Conservation (phyloP, 2,797 vertebrate genomes). For the Ataeniobius toweri region DNA sequence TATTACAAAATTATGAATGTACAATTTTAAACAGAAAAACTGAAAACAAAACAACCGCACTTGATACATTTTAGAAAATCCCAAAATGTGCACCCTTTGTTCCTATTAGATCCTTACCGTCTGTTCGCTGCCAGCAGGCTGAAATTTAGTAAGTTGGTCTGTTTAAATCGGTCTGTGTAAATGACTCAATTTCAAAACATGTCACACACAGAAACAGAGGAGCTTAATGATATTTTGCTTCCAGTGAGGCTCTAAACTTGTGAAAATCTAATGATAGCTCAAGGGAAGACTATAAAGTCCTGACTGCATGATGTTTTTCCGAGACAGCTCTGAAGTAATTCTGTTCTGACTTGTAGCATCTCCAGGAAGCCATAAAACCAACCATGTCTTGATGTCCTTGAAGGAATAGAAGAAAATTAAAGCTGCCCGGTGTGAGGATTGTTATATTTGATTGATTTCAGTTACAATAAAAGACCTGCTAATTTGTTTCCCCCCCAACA, state of each 20-base stretch:
- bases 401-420: constrained; percentile 1
- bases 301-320: constrained; percentile 18
- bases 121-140: neutral
- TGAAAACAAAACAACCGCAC: neutral
- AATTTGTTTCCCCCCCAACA: neutral
- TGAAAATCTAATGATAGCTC: constrained; percentile 17
- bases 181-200: constrained; percentile 50
- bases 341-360: constrained; percentile 11
- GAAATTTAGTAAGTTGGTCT: constrained; percentile 19
- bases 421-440: neutral
- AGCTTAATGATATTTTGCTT: constrained; percentile 21
- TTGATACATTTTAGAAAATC: neutral
- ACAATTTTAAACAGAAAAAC: neutral
- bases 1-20: neutral
- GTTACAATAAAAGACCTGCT: neutral
- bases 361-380: constrained; percentile 31
- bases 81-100: neutral
- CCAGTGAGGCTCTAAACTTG: constrained; percentile 1
- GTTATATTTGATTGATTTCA: constrained; percentile 21
- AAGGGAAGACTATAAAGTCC: constrained; percentile 7
- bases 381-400: constrained; percentile 20
- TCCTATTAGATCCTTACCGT: constrained; percentile 15
- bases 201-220: constrained; percentile 45
- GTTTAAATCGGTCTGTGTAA: constrained; percentile 19
- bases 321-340: constrained; percentile 15